Evolutionary conservation across 2,113 vertebrate species (phyloP).

Genomic region (Toxostoma redivivum): DNA sequence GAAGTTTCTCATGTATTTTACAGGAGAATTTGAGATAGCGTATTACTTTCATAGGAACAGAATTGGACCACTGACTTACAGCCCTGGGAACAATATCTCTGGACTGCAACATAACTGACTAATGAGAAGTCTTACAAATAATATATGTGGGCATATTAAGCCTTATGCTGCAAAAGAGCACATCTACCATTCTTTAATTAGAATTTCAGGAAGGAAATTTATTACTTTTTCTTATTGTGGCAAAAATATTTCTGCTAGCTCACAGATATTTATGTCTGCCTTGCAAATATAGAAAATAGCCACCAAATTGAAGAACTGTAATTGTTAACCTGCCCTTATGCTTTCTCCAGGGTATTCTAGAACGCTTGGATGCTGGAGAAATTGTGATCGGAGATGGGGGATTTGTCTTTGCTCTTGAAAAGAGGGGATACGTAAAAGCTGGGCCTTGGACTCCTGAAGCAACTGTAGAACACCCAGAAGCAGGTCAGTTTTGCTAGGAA

Average conservation of each 20-base stretch:
- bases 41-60: not conserved
- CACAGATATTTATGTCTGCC: not conserved
- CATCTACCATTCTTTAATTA: not conserved
- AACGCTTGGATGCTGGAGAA: constrained; percentile 89
- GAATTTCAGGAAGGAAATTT: not conserved
- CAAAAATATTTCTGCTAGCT: not conserved
- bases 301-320: not conserved
- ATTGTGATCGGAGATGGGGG: constrained; percentile 94
- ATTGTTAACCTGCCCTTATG: not conserved
- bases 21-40: not conserved
- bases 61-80: not conserved
- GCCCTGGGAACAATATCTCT: not conserved
- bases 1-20: not conserved
- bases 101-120: not conserved
- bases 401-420: constrained; percentile 95
- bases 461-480: constrained; percentile 89
- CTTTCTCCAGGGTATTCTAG: constrained; percentile 83
- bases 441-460: constrained; percentile 98
- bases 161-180: not conserved
- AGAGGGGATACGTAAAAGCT: constrained; percentile 94
- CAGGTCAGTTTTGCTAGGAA: constrained; percentile 76
- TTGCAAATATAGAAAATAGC: not conserved
- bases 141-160: not conserved
- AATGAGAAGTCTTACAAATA: not conserved
- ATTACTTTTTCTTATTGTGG: not conserved